Conservation (phyloP, 2,888 invertebrate genomes). For the Sarcophaga carnaria region DNA sequence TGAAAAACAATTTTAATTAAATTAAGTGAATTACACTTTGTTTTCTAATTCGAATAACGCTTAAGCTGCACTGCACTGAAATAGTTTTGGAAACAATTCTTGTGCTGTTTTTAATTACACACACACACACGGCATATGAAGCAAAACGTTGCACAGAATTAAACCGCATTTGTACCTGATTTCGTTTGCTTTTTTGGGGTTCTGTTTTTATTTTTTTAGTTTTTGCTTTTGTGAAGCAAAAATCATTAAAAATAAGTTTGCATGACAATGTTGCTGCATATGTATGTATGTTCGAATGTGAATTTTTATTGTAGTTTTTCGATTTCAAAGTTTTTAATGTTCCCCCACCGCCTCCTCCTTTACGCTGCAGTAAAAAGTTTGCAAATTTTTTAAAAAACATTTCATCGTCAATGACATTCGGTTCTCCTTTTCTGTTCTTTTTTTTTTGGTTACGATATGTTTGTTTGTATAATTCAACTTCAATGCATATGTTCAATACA, state of each 20-base stretch:
- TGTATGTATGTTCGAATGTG: neutral
- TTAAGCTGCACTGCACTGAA: too few relatives aligned
- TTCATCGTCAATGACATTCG: conserved; percentile 43
- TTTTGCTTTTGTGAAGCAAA: neutral
- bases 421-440: neutral
- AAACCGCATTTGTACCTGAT: conserved; percentile 29
- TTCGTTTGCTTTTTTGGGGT: neutral
- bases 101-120: neutral
- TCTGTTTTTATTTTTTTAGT: neutral
- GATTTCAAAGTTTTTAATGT: neutral
- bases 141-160: neutral
- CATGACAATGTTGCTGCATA: neutral
- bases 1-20: too few relatives aligned
- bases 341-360: neutral
- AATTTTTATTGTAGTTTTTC: neutral
- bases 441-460: conserved; percentile 22
- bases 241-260: neutral
- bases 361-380: neutral
- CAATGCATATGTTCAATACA: conserved; percentile 59
- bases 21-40: too few relatives aligned
- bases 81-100: too few relatives aligned
- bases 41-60: too few relatives aligned
- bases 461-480: conserved; percentile 23
- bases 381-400: conserved; percentile 25
- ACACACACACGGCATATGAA: neutral